Evolutionary conservation across 2,113 vertebrate species (phyloP), one percentile per base, ranked within the genome.

Genomic region (Verasper variegatus): DNA sequence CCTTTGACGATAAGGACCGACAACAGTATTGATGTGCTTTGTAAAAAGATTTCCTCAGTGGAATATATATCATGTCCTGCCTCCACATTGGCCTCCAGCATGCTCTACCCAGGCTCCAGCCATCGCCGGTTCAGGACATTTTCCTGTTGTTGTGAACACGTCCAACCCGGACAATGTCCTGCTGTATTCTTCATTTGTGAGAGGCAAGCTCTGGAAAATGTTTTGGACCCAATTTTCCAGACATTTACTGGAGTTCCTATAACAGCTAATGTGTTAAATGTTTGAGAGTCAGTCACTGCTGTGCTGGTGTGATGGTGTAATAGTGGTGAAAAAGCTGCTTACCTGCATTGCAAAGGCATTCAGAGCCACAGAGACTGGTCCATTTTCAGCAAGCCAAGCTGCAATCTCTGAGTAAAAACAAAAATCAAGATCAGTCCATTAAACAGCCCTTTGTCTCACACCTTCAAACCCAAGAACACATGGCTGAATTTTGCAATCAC

Each of bases 261-360:
- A 17, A 47, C 1, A 0, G 45, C 45, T 47, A 17, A 47, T 47
- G 45, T 17, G 45, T 47, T 4, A 47, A 47, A 47, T 47, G 35
- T 9, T 13, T 0, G 45, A 49, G 47, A 49, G 47, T 49, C 47
- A 49, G 47, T 18, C 18, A 7, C 4, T 20, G 15, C 6, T 51
- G 17, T 51, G 47, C 27, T 26, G 15, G 24, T 47, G 47, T 51
- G 47, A 49, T 18, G 20, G 24, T 63, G 9, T 47, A 61, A 49
- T 3, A 60, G 9, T 45, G 2, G 0, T 13, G 47, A 27, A 5
- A 17, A 7, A 37, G 15, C 23, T 2, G 13, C 21, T 84, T 87
- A 95, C 97, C 96, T 97, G 96, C 97, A 98, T 98, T 26, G 95
- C 97, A 37, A 98, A 97, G 18, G 96, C 96, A n/a, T 98, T 98